phyloP scores from a whole-genome alignment of 2,113 vertebrate species.

The Microtus pennsylvanicus region DNA sequence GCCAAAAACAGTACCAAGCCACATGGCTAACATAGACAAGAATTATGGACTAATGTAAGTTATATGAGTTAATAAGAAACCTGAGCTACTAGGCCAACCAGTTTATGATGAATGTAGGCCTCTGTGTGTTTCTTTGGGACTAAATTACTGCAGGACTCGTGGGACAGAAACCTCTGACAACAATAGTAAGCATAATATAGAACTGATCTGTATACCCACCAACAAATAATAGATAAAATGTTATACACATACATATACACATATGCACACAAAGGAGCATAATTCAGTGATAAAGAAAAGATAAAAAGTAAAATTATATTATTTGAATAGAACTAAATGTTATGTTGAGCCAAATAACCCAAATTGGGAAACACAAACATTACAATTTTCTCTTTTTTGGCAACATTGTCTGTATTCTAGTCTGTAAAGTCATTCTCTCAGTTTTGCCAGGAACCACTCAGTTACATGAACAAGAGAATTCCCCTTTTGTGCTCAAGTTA shows the following conservation, averaged over 20 bases:
- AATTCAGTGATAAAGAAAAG: not conserved
- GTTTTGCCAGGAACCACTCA: not conserved
- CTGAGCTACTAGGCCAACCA: too few species aligned
- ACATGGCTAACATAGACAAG: too few species aligned
- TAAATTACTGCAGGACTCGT: too few species aligned
- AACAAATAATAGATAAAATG: not conserved
- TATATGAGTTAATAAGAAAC: too few species aligned
- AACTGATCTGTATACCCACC: not conserved
- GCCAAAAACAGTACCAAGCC: too few species aligned
- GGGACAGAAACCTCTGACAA: too few species aligned
- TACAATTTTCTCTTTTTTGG: not conserved
- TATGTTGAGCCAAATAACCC: not conserved
- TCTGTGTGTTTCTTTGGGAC: too few species aligned
- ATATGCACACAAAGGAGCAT: not conserved
- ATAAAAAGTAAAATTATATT: not conserved
- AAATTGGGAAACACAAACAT: not conserved
- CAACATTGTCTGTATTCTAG: not conserved
- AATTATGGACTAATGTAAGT: too few species aligned
- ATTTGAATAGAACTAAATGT: not conserved
- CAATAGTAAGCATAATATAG: not conserved
- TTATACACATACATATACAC: not conserved
- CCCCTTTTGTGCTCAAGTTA: conserved; percentile 49
- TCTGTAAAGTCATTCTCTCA: not conserved
- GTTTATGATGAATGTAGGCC: too few species aligned
- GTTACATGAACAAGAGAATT: conserved; percentile 44